Evolutionary conservation across 2,888 invertebrate genomes (phyloP), one percentile per base, ranked within the genome.

Genomic region (Tethea ocularis): DNA sequence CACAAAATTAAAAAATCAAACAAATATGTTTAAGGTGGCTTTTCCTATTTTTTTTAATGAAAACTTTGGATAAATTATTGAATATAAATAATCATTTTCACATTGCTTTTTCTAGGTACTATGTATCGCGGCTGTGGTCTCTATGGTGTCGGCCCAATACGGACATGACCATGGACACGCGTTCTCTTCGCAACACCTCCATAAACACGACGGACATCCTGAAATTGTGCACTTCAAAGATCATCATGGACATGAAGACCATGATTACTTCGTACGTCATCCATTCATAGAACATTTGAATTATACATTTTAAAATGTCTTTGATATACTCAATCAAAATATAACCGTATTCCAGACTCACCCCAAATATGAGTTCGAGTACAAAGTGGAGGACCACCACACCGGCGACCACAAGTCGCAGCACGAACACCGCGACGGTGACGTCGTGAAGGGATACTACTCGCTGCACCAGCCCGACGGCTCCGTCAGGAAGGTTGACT

Each of bases 401-500:
- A 93, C 93, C 41, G 93, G 91, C 7, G 93, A 94, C 81, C 83
- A 88, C 69, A 93, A 94, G 77, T 86, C 83, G 66, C 93, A 93
- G 75, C 81, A 87, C 59, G 93, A 94, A 78, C 75, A 84, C 58
- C 86, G 89, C 53, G 91, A 93, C 80, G 95, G 94, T 1, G 90
- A 94, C 71, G 87, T 87, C 51, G 94, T 94, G 60, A 89, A 93
- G 76, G 95, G 94, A 36, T 91, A 93, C 71, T 94, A 94, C 80
- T 89, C 87, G 58, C 78, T 93, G 58, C 87, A 91, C 66, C 91
- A 93, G 70, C 88, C 91, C 38, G 91, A 88, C 51, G 75, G 75
- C 53, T 66, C 91, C 67, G 64, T 91, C 60, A 84, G 93, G 68
- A 88, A 87, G 36, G 93, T 93, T 17, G 83, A 89, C 67, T 93